phyloP scores from a whole-genome alignment of 2,797 vertebrate species.

The Melanotaenia parkinsoni region DNA sequence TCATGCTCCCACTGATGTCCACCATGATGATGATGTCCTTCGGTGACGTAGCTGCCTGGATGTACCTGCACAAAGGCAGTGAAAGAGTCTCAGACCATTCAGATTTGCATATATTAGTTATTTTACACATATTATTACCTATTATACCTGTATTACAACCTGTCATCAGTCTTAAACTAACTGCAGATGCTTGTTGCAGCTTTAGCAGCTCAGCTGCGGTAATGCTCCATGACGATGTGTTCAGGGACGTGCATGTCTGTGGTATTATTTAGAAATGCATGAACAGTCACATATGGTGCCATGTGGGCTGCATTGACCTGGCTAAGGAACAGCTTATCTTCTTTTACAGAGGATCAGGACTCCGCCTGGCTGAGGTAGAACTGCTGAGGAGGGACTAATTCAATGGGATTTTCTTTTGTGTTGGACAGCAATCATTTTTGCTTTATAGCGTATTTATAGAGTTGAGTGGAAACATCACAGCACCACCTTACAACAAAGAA shows the following conservation, averaged over 20 bases:
- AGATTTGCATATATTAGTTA: too few species aligned
- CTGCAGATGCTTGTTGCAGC: constrained; percentile 21
- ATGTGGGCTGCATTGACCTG: constrained; percentile 68
- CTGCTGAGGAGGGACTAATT: not conserved
- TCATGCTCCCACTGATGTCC: constrained; percentile 98
- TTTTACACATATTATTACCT: too few species aligned
- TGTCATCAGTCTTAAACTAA: not conserved
- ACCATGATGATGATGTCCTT: constrained; percentile 96
- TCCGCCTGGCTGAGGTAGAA: constrained; percentile 10
- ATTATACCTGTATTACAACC: not conserved
- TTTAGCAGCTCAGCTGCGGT: constrained; percentile 30
- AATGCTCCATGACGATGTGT: constrained; percentile 18
- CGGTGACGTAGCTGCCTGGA: constrained; percentile 96
- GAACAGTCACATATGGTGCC: constrained; percentile 73
- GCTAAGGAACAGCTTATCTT: constrained; percentile 80
- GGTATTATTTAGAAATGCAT: constrained; percentile 60
- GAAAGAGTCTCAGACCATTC: not conserved
- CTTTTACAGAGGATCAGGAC: constrained; percentile 75
- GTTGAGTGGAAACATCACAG: not conserved
- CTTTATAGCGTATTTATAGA: not conserved
- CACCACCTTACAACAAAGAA: not conserved
- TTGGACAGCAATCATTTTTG: not conserved
- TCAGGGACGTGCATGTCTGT: constrained; percentile 52
- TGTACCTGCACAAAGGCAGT: constrained; percentile 86
- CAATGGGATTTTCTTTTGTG: not conserved